Base-by-base conservation (phyloP, 2,113 vertebrate species). In the Neotoma lepida region DNA sequence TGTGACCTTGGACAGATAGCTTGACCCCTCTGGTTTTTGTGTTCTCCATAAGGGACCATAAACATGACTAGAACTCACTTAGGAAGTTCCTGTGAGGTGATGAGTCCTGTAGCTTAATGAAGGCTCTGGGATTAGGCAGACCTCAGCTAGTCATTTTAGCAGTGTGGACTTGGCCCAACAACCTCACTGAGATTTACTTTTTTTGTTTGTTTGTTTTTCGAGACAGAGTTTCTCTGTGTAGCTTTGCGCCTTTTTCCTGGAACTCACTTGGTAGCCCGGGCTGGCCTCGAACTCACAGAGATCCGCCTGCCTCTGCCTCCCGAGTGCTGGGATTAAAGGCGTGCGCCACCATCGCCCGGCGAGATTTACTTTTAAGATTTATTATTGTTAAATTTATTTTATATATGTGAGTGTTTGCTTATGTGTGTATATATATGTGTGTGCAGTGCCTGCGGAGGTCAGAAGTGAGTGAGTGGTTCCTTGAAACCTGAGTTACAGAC, bases 21-120 rank as follows among this genome's bases (percentile, higher is more conserved):
- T 39, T 66, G 24, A 73, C 35, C n/a, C 88, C 70, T 85, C 15
- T 39, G 35, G 74, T 44, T 63, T 28, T 81, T 26, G 0, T 89
- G 70, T 92, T 70, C 39, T 84, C 86, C 71, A 17, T 51, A 56
- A 91, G 85, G 46, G 51, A 54, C 39, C 61, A 68, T 39, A 76
- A 17, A 17, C 63, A 30, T 92, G 76, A 44, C 24, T 87, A 94
- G 86, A 80, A 73, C 49, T 94, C 22, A 86, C 14, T 82, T 94
- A 12, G 4, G n/a, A 39, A 24, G 41, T 84, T 89, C 28, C 58
- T 58, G 6, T 86, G 33, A 70, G 61, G 82, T 46, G 22, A 56
- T 3, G 12, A 18, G 64, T 13, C 2, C 68, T 63, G 26, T 22
- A 73, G 71, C 54, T 77, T 77, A 51, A 9, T 41, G 39, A 80